These are phyloP conservation scores for Drosophila siamana DNA, from an alignment of 2,888 invertebrate species.

Conservation along the genomic window DNA sequence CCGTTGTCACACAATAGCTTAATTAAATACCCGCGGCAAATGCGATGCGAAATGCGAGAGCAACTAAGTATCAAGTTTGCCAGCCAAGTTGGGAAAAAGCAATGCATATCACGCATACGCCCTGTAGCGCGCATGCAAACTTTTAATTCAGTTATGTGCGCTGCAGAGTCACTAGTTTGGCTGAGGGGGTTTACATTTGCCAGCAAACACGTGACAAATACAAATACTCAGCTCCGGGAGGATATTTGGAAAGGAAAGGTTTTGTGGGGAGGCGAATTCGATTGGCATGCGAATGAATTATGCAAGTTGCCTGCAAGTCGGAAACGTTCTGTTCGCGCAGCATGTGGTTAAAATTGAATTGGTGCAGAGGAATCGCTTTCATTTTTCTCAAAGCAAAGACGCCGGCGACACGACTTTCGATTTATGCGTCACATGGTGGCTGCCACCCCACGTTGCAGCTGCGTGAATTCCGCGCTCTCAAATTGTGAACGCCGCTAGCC, in stretches of 20 bases:
- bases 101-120: constrained; percentile 55
- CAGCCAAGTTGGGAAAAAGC: constrained; percentile 9
- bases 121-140: constrained; percentile 39
- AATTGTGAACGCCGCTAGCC: constrained; percentile 47
- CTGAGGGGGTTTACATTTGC: neutral
- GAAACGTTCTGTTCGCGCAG: constrained; percentile 24
- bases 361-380: constrained; percentile 44
- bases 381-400: constrained; percentile 28
- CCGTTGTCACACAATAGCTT: neutral
- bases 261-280: constrained; percentile 5
- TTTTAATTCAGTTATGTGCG: constrained; percentile 57
- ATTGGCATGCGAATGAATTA: constrained; percentile 48
- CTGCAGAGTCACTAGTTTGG: neutral
- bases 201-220: constrained; percentile 31
- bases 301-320: constrained; percentile 43
- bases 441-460: constrained; percentile 24
- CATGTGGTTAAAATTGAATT: constrained; percentile 54
- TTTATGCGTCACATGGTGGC: constrained; percentile 33
- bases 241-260: neutral
- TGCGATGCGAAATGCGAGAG: neutral
- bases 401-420: constrained; percentile 16
- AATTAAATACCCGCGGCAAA: constrained; percentile 15
- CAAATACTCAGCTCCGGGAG: constrained; percentile 1
- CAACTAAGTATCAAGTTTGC: neutral
- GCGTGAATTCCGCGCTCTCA: constrained; percentile 26